These are phyloP conservation scores for Galleria mellonella DNA, from an alignment of 1,140 invertebrate species.

Conservation along the genomic window DNA sequence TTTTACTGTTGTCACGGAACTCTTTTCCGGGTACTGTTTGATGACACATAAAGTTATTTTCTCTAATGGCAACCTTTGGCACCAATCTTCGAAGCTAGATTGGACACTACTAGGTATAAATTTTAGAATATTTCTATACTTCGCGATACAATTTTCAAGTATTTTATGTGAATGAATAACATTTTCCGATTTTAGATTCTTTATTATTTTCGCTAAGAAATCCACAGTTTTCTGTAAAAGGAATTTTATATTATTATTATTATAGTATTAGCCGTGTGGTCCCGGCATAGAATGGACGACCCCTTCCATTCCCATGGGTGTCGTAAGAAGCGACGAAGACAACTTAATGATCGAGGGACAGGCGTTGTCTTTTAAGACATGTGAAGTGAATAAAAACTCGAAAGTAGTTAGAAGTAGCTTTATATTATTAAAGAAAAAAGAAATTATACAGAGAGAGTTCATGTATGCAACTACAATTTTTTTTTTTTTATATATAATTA, in stretches of 20 bases:
- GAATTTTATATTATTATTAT: not conserved
- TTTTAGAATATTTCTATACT: not conserved
- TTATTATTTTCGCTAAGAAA: conserved; percentile 5
- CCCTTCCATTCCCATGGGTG: too few species aligned
- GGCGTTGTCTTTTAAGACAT: too few species aligned
- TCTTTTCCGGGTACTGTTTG: not conserved
- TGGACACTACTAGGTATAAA: not conserved
- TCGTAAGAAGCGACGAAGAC: too few species aligned
- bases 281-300: too few species aligned
- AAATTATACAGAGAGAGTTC: not conserved
- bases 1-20: conserved; percentile 1
- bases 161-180: conserved; percentile 3
- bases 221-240: conserved; percentile 13
- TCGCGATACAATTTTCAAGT: conserved; percentile 8
- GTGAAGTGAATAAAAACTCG: too few species aligned
- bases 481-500: too few species aligned
- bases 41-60: not conserved
- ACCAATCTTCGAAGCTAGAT: conserved; percentile 1
- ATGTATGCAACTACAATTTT: too few species aligned
- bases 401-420: too few species aligned
- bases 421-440: not conserved
- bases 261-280: not conserved
- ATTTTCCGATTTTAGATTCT: conserved; percentile 5
- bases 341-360: too few species aligned
- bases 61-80: not conserved